Percentiles rank a stretch among this genome's conserved stretches.
Evolutionary conservation across 2,888 invertebrate genomes (phyloP).

Genomic region (Rugalucina vietnamica): DNA sequence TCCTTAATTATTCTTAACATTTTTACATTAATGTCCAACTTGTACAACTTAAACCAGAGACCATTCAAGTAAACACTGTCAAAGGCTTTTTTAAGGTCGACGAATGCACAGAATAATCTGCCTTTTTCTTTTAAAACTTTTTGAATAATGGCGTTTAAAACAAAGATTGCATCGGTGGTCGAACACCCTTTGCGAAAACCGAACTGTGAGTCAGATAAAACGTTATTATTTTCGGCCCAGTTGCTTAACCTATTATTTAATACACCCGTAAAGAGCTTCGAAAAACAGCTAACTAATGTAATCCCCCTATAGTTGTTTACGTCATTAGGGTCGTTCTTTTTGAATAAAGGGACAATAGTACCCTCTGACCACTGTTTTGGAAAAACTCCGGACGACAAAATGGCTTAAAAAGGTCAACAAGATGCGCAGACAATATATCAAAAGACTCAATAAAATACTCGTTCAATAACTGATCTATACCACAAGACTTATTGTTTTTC

Average conservation of each 20-base stretch:
- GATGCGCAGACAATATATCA: constrained; percentile 11
- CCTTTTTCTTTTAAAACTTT: too few relatives aligned
- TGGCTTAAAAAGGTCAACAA: constrained; percentile 12
- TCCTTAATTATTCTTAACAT: too few relatives aligned
- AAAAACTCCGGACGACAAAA: constrained; percentile 17
- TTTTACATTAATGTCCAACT: too few relatives aligned
- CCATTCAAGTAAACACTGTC: too few relatives aligned
- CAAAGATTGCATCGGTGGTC: constrained; percentile 26
- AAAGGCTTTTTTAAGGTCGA: too few relatives aligned
- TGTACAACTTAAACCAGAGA: too few relatives aligned
- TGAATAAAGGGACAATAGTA: constrained; percentile 15
- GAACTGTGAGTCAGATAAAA: constrained; percentile 22
- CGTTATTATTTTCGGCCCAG: background rate
- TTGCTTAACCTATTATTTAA: constrained; percentile 18
- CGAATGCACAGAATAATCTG: too few relatives aligned
- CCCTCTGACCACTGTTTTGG: constrained; percentile 29
- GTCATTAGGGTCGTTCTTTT: constrained; percentile 12
- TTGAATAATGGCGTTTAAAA: too few relatives aligned
- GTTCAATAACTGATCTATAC: constrained; percentile 9
- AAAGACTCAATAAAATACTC: constrained; percentile 8
- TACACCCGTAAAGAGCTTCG: constrained; percentile 23
- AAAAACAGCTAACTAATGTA: constrained; percentile 15
- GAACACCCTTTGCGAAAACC: constrained; percentile 18
- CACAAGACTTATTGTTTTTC: background rate
- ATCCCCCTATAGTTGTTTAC: constrained; percentile 26